Evolutionary conservation across 2,113 vertebrate genomes (phyloP), one percentile per base, ranked within the genome.

Genomic region (Oncorhynchus gorbuscha): DNA sequence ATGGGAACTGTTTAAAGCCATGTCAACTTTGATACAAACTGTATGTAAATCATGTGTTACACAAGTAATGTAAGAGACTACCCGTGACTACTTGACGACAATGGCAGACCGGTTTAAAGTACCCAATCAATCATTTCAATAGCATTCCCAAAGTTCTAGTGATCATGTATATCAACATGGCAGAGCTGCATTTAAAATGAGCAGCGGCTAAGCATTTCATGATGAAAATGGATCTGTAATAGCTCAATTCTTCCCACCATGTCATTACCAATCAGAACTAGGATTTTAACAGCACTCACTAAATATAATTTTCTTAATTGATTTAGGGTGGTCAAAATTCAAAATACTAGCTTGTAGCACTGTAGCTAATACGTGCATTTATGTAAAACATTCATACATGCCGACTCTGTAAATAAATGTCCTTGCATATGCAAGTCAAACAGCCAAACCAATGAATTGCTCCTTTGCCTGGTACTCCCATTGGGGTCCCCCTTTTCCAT

Each of bases 111-210:
- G 76, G 61, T 26, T 87, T 80, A 72, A 84, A 81, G 79, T 75
- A 78, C 75, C 69, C 3, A 12, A 79, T 86, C 78, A 78, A 82
- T 88, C 84, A 84, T 74, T 81, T 84, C 87, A 67, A 24, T 65
- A 39, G 82, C 59, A 68, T 30, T 81, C 77, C 55, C 79, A 28
- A 28, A 3, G 24, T 73, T 9, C 24, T 5, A 14, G 59, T 26
- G 32, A 79, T 77, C 35, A 64, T 62, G 74, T 73, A 77, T 66
- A 78, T 83, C 81, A 62, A 45, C 6, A 28, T 13, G 77, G 76
- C 68, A 69, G 79, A 28, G 0, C 74, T 70, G 71, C 32, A 71
- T 75, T 55, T 73, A 77, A 81, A 77, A 81, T 62, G 2, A 79
- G 67, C 69, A 66, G 73, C 72, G 71, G 28, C 49, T 66, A 20